phyloP scores from a whole-genome alignment of 2,113 vertebrate species.

The Stomatorhinus ivindoensis region DNA sequence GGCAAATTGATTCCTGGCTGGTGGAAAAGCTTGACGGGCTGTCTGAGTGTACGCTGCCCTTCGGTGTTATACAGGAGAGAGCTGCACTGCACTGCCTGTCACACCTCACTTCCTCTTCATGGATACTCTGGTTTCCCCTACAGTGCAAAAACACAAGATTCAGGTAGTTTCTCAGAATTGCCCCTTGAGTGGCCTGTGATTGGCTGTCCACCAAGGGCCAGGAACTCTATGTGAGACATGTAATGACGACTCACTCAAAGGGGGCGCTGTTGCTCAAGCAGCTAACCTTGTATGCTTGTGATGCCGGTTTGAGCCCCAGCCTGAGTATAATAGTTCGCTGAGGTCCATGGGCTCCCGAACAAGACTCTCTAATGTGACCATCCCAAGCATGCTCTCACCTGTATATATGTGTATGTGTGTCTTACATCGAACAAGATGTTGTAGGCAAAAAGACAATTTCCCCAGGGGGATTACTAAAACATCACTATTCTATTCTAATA shows the following conservation, averaged over 20 bases:
- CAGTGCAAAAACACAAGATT: neutral
- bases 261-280: neutral
- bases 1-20: too few relatives aligned
- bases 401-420: neutral
- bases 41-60: too few relatives aligned
- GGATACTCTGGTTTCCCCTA: neutral
- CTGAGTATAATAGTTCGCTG: neutral
- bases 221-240: neutral
- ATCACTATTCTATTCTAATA: neutral
- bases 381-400: neutral
- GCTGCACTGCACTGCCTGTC: neutral
- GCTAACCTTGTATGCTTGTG: neutral
- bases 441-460: neutral
- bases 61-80: neutral
- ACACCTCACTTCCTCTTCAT: neutral
- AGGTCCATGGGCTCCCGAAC: neutral
- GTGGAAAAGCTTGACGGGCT: too few relatives aligned
- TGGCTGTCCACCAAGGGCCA: neutral
- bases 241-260: neutral
- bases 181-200: neutral
- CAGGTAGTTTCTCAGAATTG: neutral
- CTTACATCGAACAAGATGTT: neutral
- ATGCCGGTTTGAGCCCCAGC: neutral
- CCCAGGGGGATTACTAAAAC: neutral
- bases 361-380: neutral